These are phyloP conservation scores for Gephyroberyx darwinii DNA, from an alignment of 2,797 vertebrate species.

Conservation along the genomic window DNA sequence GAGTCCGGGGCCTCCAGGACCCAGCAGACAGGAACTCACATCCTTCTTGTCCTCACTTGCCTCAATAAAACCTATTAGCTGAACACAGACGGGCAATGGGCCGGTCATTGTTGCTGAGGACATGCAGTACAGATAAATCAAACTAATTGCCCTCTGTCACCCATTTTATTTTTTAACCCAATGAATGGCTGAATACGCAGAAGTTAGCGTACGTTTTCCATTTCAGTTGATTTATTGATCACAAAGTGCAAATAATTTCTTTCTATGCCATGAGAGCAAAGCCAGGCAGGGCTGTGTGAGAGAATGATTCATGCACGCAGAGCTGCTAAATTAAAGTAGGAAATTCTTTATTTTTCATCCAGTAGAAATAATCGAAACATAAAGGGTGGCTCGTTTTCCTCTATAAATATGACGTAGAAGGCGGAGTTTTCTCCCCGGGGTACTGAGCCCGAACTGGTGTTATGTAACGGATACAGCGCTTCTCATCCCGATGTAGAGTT, in stretches of 20 bases:
- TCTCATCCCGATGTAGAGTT: constrained; percentile 55
- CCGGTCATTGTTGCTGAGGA: constrained; percentile 38
- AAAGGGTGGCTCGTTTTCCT: constrained; percentile 47
- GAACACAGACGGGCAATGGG: constrained; percentile 55
- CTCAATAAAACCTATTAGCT: constrained; percentile 72
- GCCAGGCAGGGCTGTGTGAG: background rate
- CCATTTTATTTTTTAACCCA: constrained; percentile 16
- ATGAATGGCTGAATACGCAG: background rate
- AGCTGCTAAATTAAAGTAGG: background rate
- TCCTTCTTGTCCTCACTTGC: constrained; percentile 55
- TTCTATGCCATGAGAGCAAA: background rate
- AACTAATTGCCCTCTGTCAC: constrained; percentile 34
- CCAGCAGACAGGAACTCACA: constrained; percentile 43
- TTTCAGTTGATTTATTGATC: background rate
- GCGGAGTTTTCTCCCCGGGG: constrained; percentile 70
- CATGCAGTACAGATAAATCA: constrained; percentile 61
- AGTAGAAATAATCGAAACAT: constrained; percentile 34
- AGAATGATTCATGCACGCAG: background rate
- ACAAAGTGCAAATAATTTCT: background rate
- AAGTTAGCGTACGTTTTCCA: background rate
- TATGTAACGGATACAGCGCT: constrained; percentile 70
- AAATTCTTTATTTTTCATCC: constrained; percentile 12
- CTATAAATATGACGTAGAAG: constrained; percentile 51
- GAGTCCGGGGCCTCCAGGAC: constrained; percentile 35
- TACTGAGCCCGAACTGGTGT: constrained; percentile 66